Conservation (phyloP, 2,888 invertebrate genomes). For the Drosophila hamatofila region DNA sequence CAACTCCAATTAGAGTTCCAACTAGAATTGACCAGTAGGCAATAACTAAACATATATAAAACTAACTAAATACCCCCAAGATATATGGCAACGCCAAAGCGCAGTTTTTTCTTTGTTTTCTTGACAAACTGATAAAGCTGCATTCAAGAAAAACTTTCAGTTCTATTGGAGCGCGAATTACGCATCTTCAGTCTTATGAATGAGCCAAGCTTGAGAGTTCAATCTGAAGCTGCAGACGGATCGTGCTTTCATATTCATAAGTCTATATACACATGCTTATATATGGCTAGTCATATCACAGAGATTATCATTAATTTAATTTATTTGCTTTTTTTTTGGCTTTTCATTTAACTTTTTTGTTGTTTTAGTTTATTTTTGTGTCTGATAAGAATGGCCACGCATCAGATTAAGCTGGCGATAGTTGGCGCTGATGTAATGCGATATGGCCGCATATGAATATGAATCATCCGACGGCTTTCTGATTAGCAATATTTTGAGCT, state of each 20-base stretch:
- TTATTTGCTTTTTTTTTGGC: constrained; percentile 4
- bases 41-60: too few relatives aligned
- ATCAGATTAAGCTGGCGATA: constrained; percentile 56
- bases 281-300: constrained; percentile 20
- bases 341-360: constrained; percentile 6
- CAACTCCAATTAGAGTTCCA: too few relatives aligned
- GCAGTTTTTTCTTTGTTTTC: neutral
- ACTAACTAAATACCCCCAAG: too few relatives aligned
- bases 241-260: constrained; percentile 15
- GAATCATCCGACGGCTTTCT: constrained; percentile 53
- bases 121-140: neutral
- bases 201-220: neutral
- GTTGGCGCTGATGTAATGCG: constrained; percentile 51
- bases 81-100: too few relatives aligned
- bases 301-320: constrained; percentile 29
- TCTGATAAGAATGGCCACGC: constrained; percentile 54
- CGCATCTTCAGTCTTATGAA: constrained; percentile 13
- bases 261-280: too few relatives aligned
- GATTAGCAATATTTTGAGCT: constrained; percentile 35
- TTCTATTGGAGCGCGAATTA: neutral
- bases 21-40: too few relatives aligned
- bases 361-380: neutral
- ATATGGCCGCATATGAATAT: constrained; percentile 36
- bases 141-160: neutral
- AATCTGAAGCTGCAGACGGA: neutral